Conservation (phyloP, 53 echinoderm and acorn worm genomes). For the Mesocentrotus franciscanus region DNA sequence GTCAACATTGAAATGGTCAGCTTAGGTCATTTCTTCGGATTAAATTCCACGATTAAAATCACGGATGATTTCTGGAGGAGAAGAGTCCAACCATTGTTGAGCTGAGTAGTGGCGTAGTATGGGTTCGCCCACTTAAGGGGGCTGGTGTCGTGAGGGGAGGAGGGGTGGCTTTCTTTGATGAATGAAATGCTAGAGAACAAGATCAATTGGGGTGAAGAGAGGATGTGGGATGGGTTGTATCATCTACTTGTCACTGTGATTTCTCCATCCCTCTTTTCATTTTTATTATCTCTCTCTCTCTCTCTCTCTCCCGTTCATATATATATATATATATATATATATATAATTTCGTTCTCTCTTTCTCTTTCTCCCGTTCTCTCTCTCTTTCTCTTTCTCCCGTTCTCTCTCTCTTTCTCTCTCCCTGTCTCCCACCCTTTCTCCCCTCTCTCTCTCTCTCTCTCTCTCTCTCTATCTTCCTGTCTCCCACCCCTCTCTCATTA, state of each 20-base stretch:
- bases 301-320: no score
- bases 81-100: slow-evolving; percentile 21
- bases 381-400: background rate
- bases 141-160: no score
- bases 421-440: background rate
- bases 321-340: no score
- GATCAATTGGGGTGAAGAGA: no score
- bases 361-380: background rate
- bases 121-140: background rate
- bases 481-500: background rate
- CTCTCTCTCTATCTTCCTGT: no score
- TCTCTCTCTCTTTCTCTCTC: background rate
- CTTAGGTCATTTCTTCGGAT: slow-evolving; percentile 23
- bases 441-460: background rate
- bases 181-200: no score
- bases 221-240: no score
- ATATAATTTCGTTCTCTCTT: no score
- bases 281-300: no score
- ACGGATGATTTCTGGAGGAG: background rate
- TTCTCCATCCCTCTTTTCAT: no score
- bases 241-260: no score
- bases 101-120: background rate
- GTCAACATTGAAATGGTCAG: slow-evolving; percentile 47
- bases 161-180: no score
- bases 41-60: slow-evolving; percentile 36